phyloP scores from a whole-genome alignment of 2,888 invertebrate species.

The Graphium colonna region DNA sequence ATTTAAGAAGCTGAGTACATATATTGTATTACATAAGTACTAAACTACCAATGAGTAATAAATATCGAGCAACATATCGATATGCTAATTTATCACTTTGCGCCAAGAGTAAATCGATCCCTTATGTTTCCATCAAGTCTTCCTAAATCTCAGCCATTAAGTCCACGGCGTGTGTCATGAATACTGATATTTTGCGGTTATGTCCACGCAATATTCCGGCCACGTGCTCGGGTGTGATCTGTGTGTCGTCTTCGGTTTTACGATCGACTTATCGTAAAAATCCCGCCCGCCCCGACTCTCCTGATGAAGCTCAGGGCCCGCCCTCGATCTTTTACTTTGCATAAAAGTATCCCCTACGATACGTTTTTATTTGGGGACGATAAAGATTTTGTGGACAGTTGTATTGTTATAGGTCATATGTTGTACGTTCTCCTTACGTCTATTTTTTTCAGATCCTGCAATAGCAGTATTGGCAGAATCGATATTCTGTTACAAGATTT shows the following conservation, averaged over 20 bases:
- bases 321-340: conserved; percentile 5
- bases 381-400: no score
- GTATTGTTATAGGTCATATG: no score
- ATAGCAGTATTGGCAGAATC: not conserved
- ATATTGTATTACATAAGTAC: no score
- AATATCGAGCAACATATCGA: not conserved
- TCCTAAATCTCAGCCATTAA: conserved; percentile 1
- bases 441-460: no score
- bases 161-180: conserved; percentile 3
- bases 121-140: conserved; percentile 5
- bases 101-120: not conserved
- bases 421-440: no score
- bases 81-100: not conserved
- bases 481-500: not conserved
- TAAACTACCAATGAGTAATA: no score
- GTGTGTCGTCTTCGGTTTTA: conserved; percentile 36
- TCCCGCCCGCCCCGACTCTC: conserved; percentile 30
- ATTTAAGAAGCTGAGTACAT: not conserved
- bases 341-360: not conserved
- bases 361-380: not conserved
- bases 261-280: conserved; percentile 42
- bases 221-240: conserved; percentile 34
- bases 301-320: conserved; percentile 11
- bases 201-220: conserved; percentile 31
- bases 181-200: conserved; percentile 22